Evolutionary conservation across 2,113 vertebrate genomes (phyloP).

Genomic region (Hydrolagus affinis): DNA sequence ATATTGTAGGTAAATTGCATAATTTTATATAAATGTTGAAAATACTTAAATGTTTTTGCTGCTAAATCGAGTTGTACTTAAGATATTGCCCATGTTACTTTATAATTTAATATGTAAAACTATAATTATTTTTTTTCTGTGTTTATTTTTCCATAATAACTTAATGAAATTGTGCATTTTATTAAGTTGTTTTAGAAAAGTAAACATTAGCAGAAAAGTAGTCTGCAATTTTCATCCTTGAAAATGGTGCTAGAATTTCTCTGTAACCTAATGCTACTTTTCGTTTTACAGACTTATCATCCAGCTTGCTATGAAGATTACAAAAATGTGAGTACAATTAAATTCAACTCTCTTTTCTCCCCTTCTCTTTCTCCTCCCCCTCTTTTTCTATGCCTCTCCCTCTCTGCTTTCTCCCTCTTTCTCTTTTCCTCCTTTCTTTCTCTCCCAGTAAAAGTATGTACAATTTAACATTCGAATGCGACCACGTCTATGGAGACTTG

Average conservation of each 20-base stretch:
- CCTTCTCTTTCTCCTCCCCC: no score
- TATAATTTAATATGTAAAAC: background rate
- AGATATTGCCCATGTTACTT: no score
- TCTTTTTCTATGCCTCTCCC: no score
- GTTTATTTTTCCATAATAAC: background rate
- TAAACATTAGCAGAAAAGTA: background rate
- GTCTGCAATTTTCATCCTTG: background rate
- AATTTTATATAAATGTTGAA: no score
- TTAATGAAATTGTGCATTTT: no score
- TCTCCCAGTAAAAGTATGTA: no score
- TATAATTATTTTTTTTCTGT: background rate
- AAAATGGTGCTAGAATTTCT: slow-evolving; percentile 30
- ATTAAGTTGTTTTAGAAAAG: background rate
- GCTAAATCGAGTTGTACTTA: no score
- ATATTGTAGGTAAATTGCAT: no score
- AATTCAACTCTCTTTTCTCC: background rate
- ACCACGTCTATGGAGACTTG: background rate
- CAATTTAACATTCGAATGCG: no score
- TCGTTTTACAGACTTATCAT: slow-evolving; percentile 80
- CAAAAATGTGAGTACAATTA: slow-evolving; percentile 77
- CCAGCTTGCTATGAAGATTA: slow-evolving; percentile 96
- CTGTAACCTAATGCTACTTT: slow-evolving; percentile 13
- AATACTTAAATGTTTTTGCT: no score
- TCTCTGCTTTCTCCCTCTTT: no score
- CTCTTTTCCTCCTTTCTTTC: no score